Base-by-base conservation (phyloP, 2,888 invertebrate species). In the Nemurella pictetii region DNA sequence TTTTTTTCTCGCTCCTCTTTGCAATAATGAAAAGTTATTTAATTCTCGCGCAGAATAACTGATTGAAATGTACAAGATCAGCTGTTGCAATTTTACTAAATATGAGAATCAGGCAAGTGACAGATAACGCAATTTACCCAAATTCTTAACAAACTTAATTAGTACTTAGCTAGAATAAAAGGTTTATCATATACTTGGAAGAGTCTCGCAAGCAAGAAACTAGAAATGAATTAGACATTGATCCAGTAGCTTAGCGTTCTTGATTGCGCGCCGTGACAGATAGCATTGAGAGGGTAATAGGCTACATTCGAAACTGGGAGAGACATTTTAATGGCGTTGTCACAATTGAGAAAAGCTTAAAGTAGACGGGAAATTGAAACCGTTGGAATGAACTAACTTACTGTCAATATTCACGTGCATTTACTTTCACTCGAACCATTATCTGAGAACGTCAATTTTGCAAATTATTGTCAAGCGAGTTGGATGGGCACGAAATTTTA, bases 281-380 rank as follows among this genome's bases (percentile, higher is more conserved):
- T 55, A 55, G 55, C 55, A 55, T 20, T 55, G 55, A 26, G 26
- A 75, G 28, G 25, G 28, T 4, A 75, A 75, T 28, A n/a, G 28
- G 75, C 26, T 25, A n/a, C 27, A n/a, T 26, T 26, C 9, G 26
- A 27, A 75, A 75, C 5, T 27, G 75, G 75, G 27, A 27, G 28
- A 75, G 5, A 75, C 75, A 75, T 26, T 75, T 75, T 75, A 75
- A 75, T 75, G 75, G 75, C 26, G 25, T 75, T 28, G 75, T 75
- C 75, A 75, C 75, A 75, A 75, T 75, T 75, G 75, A 27, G 75
- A 9, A 27, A 27, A 75, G 75, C 75, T 75, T 27, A n/a, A 27
- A 26, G 75, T 25, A 75, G 75, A 75, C 25, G 27, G 75, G 75
- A 75, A 75, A 75, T 75, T 75, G 75, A 75, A 75, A 9, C 75